Evolutionary conservation across 2,797 vertebrate genomes (phyloP), one percentile per base, ranked within the genome.

Genomic region (Karalla daura): DNA sequence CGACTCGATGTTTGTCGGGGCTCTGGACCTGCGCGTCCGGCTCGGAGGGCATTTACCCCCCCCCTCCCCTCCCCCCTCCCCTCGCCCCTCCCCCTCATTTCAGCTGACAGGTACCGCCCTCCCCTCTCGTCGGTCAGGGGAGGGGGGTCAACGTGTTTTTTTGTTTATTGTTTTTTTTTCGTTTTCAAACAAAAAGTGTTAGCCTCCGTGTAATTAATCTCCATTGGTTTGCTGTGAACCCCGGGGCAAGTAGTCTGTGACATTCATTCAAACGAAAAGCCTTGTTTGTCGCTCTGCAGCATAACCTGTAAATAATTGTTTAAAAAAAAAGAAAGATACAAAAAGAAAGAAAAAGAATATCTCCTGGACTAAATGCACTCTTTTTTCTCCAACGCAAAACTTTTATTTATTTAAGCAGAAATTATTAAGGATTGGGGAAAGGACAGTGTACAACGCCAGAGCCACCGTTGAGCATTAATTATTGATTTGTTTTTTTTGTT

Each of bases 351-450:
- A 70, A 61, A 78, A 63, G 36, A 59, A 74, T 88, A 84, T 91
- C 63, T 76, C 88, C 83, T 84, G 80, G 83, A 88, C 83, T 81
- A 86, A 90, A 86, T 88, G 75, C 88, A 91, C 91, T 90, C 76
- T 86, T 83, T 66, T 84, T 87, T 88, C 85, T 91, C 81, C 87
- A 77, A 86, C 54, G 68, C 63, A 69, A 81, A 84, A 73, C 37
- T 70, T 91, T 91, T 86, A 94, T 93, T 93, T 93, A 93, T 93
- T 91, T 89, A 86, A 87, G 61, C 69, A 81, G 60, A 85, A 81
- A 78, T 77, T 64, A 60, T 83, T 67, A 37, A 75, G 63, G 41
- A 64, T 69, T 80, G 72, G 80, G 74, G 81, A 71, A 85, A 78
- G 75, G 2, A 68, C 75, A 44, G 74, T 70, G 74, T 83, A 37